Evolutionary conservation across 1,140 invertebrate species (phyloP).

Genomic region (Drosophila nigrodunni): DNA sequence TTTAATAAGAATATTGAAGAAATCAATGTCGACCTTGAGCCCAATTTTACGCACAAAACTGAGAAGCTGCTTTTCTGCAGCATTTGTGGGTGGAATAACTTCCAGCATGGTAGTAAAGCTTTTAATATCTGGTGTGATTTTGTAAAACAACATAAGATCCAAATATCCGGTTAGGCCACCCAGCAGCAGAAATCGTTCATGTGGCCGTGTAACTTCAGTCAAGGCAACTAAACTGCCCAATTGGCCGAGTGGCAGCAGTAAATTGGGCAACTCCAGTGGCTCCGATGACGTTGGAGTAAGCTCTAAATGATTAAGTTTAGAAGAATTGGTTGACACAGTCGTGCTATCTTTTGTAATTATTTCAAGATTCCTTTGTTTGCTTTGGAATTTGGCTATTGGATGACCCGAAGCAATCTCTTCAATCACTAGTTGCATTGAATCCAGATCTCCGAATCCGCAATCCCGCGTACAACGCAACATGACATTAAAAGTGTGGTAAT

Average conservation of each 20-base stretch:
- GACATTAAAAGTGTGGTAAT: constrained; percentile 92
- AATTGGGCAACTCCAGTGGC: constrained; percentile 85
- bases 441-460: constrained; percentile 90
- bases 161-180: constrained; percentile 92
- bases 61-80: constrained; percentile 89
- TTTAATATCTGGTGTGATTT: constrained; percentile 90
- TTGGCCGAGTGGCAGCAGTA: constrained; percentile 86
- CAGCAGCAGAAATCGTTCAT: constrained; percentile 91
- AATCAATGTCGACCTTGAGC: constrained; percentile 90
- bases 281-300: constrained; percentile 79
- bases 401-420: constrained; percentile 51
- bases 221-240: constrained; percentile 87
- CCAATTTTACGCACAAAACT: constrained; percentile 86
- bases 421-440: constrained; percentile 86
- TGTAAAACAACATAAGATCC: constrained; percentile 88
- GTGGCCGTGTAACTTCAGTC: constrained; percentile 86
- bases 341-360: background rate
- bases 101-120: constrained; percentile 92
- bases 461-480: constrained; percentile 91
- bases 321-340: background rate
- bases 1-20: constrained; percentile 95
- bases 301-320: constrained; percentile 26
- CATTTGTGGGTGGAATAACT: constrained; percentile 87
- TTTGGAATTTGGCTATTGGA: background rate
- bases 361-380: background rate